A percentile compares a stretch with the other conserved stretches of the same genome.
These are phyloP conservation scores for Scaptomyza polygonia DNA, from an alignment of 2,888 invertebrate genomes.

Conservation along the genomic window DNA sequence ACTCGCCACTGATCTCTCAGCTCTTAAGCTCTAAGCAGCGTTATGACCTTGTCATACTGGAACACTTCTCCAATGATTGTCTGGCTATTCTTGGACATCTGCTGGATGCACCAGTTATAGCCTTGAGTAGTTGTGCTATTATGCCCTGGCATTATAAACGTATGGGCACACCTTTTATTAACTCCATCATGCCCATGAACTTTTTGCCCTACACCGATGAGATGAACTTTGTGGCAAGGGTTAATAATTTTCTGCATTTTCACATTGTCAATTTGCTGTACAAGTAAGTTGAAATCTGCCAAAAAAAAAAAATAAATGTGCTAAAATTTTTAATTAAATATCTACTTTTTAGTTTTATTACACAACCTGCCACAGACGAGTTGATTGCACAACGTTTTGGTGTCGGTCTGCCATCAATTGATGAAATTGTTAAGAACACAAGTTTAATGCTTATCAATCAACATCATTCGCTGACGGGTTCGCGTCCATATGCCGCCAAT, in stretches of 20 bases:
- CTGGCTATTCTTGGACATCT: slow-evolving; percentile 87
- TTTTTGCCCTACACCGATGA: slow-evolving; percentile 84
- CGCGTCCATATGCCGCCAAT: slow-evolving; percentile 84
- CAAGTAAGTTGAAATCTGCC: slow-evolving; percentile 56
- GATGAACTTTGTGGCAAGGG: slow-evolving; percentile 83
- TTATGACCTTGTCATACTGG: slow-evolving; percentile 88
- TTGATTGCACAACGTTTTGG: slow-evolving; percentile 84
- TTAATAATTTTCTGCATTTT: slow-evolving; percentile 84
- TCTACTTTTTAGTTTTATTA: slow-evolving; percentile 58
- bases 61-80: slow-evolving; percentile 90
- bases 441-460: slow-evolving; percentile 85
- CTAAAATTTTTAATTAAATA: not conserved
- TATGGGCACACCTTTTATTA: slow-evolving; percentile 86
- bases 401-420: slow-evolving; percentile 83
- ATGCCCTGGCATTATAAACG: slow-evolving; percentile 87
- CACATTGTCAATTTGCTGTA: slow-evolving; percentile 66
- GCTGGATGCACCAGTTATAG: slow-evolving; percentile 86
- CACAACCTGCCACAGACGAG: slow-evolving; percentile 82
- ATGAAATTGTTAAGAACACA: slow-evolving; percentile 82
- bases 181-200: slow-evolving; percentile 85
- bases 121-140: slow-evolving; percentile 86
- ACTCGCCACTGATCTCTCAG: slow-evolving; percentile 68
- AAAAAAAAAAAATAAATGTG: too few species aligned
- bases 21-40: slow-evolving; percentile 73
- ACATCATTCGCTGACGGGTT: slow-evolving; percentile 85